These are phyloP conservation scores for Ceratina australensis DNA, from an alignment of 1,140 invertebrate genomes.

Conservation along the genomic window DNA sequence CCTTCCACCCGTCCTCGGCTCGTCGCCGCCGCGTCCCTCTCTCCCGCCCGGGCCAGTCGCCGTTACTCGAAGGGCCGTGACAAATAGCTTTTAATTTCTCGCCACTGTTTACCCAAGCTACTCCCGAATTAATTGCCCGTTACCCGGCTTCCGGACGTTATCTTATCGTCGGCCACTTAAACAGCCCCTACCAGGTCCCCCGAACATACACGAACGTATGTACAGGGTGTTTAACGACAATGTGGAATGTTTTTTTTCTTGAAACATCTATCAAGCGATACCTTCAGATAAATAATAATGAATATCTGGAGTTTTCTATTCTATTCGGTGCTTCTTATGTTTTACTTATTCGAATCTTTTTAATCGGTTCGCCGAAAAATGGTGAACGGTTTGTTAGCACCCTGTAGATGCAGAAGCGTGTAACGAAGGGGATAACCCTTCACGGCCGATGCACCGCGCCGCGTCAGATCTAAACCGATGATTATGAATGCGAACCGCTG, in stretches of 20 bases:
- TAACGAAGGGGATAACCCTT: neutral
- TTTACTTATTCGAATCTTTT: too few species aligned
- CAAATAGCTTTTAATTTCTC: slow-evolving; percentile 81
- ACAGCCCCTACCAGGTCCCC: slow-evolving; percentile 62
- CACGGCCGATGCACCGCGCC: slow-evolving; percentile 2
- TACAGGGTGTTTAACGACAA: too few species aligned
- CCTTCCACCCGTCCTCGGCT: slow-evolving; percentile 31
- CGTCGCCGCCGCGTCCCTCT: slow-evolving; percentile 16
- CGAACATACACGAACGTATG: neutral
- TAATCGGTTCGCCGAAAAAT: too few species aligned
- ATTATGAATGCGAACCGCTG: slow-evolving; percentile 76
- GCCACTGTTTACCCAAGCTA: slow-evolving; percentile 77
- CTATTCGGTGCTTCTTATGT: too few species aligned
- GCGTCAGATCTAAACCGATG: slow-evolving; percentile 74
- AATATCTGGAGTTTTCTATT: too few species aligned
- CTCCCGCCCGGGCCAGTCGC: slow-evolving; percentile 1
- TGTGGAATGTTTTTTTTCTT: too few species aligned
- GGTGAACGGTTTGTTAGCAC: too few species aligned
- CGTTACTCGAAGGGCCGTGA: slow-evolving; percentile 66
- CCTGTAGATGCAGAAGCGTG: neutral
- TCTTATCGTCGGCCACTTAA: slow-evolving; percentile 79
- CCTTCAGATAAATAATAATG: too few species aligned
- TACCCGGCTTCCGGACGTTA: slow-evolving; percentile 72
- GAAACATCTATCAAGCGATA: too few species aligned
- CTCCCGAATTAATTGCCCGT: slow-evolving; percentile 77